Percentiles rank a stretch among this genome's conserved stretches.
Conservation (phyloP, 2,888 invertebrate species). For the Eutolmus rufibarbis region DNA sequence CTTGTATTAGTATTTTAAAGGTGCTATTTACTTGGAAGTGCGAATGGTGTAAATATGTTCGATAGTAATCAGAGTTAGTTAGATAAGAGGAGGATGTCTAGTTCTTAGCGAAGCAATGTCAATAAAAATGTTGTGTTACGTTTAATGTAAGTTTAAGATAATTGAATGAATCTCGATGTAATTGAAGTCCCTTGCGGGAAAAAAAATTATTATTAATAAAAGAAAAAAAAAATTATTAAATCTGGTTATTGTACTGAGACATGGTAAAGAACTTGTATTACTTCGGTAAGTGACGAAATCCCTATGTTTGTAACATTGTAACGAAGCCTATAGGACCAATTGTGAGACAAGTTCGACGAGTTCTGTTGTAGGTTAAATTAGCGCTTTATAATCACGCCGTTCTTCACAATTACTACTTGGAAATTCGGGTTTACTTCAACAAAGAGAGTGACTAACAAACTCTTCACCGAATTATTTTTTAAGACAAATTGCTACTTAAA, state of each 20-base stretch:
- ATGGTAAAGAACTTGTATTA: neutral
- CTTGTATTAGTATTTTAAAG: conserved; percentile 38
- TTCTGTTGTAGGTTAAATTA: neutral
- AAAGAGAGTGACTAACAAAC: neutral
- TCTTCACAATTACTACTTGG: neutral
- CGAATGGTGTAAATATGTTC: conserved; percentile 26
- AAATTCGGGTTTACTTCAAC: neutral
- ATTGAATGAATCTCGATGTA: conserved; percentile 1
- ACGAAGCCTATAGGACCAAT: conserved; percentile 21
- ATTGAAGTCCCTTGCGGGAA: neutral
- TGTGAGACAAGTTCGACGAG: neutral
- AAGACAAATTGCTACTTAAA: neutral
- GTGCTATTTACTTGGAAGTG: conserved; percentile 38
- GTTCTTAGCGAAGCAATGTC: conserved; percentile 18
- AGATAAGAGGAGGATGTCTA: neutral
- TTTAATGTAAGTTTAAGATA: conserved; percentile 2
- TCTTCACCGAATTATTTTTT: neutral
- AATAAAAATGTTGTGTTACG: conserved; percentile 14
- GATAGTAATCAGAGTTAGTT: conserved; percentile 6
- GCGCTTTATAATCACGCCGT: neutral
- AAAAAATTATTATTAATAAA: neutral
- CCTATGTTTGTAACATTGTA: neutral
- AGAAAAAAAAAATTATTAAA: neutral
- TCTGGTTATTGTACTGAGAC: neutral
- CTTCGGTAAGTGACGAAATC: neutral